Evolutionary conservation across 2,113 vertebrate species (phyloP).

Genomic region (Aphelocoma coerulescens): DNA sequence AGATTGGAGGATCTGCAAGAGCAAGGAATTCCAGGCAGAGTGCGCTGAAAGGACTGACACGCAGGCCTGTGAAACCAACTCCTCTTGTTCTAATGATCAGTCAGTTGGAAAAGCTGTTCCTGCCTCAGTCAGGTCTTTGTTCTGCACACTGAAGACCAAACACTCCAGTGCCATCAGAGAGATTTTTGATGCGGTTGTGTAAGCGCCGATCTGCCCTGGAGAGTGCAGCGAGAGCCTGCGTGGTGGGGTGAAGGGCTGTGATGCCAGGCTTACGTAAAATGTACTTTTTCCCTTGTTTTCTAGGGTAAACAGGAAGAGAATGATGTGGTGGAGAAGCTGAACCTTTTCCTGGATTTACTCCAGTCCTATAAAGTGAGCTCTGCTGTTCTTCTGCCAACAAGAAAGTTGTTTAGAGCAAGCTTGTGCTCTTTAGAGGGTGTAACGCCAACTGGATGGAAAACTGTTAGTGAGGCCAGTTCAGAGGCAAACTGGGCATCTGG

Average conservation of each 20-base stretch:
- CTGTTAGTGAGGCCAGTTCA: neutral
- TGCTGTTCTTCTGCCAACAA: neutral
- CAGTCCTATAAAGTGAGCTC: constrained; percentile 93
- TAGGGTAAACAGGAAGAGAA: constrained; percentile 93
- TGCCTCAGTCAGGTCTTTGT: constrained; percentile 7
- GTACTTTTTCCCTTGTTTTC: constrained; percentile 49
- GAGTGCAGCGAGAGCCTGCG: neutral
- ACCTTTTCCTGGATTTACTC: constrained; percentile 93
- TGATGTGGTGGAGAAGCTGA: constrained; percentile 95
- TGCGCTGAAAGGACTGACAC: neutral
- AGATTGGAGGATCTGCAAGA: neutral
- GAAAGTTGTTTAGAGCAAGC: neutral
- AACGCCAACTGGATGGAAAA: neutral
- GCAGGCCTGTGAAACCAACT: neutral
- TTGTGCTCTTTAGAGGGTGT: neutral
- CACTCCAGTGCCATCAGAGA: neutral
- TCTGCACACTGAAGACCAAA: neutral
- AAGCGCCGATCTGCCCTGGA: neutral
- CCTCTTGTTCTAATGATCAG: neutral
- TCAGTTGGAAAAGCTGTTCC: constrained; percentile 20
- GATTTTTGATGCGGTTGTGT: neutral
- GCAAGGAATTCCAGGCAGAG: neutral
- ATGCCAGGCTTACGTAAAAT: constrained; percentile 1
- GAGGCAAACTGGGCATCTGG: constrained; percentile 26
- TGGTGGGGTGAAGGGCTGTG: neutral